Evolutionary conservation across 1,140 invertebrate genomes (phyloP).

Genomic region (Pogonognathellus flavescens): DNA sequence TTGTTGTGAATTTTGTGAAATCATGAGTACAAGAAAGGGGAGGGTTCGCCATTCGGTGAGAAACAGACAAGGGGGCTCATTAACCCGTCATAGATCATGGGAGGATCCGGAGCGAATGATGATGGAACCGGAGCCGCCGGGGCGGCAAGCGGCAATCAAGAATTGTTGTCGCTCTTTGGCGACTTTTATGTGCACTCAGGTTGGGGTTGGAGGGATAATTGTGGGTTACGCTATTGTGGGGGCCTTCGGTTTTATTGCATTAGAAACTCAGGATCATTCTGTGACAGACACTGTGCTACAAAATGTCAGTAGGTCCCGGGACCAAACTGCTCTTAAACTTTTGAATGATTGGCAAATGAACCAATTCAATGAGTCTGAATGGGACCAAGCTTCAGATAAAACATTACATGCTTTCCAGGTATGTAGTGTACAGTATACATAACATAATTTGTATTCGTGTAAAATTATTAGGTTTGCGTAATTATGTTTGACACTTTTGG

Average conservation of each 20-base stretch:
- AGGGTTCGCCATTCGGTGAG: slow-evolving; percentile 71
- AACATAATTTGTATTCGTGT: no score
- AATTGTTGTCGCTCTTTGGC: slow-evolving; percentile 87
- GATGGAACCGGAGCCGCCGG: slow-evolving; percentile 55
- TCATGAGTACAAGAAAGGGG: slow-evolving; percentile 56
- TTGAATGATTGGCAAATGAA: slow-evolving; percentile 83
- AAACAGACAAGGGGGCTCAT: slow-evolving; percentile 75
- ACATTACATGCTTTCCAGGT: slow-evolving; percentile 78
- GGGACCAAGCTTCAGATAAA: slow-evolving; percentile 77
- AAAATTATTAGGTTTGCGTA: no score
- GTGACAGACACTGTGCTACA: slow-evolving; percentile 70
- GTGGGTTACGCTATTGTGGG: slow-evolving; percentile 95
- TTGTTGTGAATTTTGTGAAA: neutral
- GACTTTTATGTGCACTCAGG: slow-evolving; percentile 92
- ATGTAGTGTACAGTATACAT: neutral
- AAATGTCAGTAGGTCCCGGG: slow-evolving; percentile 68
- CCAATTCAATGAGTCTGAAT: slow-evolving; percentile 81
- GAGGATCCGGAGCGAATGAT: slow-evolving; percentile 60
- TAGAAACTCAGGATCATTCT: slow-evolving; percentile 82
- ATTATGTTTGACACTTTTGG: no score
- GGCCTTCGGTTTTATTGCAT: slow-evolving; percentile 89
- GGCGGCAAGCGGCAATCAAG: slow-evolving; percentile 71
- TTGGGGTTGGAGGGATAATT: slow-evolving; percentile 94
- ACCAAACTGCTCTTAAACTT: slow-evolving; percentile 75
- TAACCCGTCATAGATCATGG: slow-evolving; percentile 50